phyloP scores from a whole-genome alignment of 1,140 invertebrate species.

The Aethina tumida region DNA sequence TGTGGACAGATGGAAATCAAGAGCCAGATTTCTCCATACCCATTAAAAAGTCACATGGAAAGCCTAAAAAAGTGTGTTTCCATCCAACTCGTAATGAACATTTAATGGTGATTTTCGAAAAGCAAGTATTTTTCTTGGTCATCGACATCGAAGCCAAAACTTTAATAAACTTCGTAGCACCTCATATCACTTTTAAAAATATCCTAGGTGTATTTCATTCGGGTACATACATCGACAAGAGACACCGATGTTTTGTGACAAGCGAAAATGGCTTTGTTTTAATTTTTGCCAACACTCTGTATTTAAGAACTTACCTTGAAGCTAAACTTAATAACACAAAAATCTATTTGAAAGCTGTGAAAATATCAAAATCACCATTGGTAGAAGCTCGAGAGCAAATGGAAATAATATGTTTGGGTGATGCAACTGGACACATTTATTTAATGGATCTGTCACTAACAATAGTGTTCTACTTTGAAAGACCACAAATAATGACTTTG shows the following conservation, averaged over 20 bases:
- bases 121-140: conserved; percentile 30
- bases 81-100: conserved; percentile 31
- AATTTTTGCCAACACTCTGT: conserved; percentile 27
- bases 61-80: conserved; percentile 31
- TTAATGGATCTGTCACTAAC: too few relatives aligned
- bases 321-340: conserved; percentile 20
- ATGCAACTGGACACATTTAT: too few relatives aligned
- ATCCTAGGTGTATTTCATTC: conserved; percentile 22
- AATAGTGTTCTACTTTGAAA: too few relatives aligned
- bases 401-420: too few relatives aligned
- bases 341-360: conserved; percentile 27
- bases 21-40: conserved; percentile 39
- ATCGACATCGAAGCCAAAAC: conserved; percentile 14
- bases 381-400: too few relatives aligned
- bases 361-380: too few relatives aligned
- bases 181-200: conserved; percentile 15
- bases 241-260: conserved; percentile 24
- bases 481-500: too few relatives aligned
- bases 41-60: conserved; percentile 11
- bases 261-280: conserved; percentile 22
- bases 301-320: conserved; percentile 17
- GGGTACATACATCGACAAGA: conserved; percentile 22
- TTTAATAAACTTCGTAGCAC: conserved; percentile 10
- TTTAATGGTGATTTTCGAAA: conserved; percentile 34
- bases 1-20: conserved; percentile 42